phyloP scores from a whole-genome alignment of 2,113 vertebrate species.

The Halichoeres trimaculatus region DNA sequence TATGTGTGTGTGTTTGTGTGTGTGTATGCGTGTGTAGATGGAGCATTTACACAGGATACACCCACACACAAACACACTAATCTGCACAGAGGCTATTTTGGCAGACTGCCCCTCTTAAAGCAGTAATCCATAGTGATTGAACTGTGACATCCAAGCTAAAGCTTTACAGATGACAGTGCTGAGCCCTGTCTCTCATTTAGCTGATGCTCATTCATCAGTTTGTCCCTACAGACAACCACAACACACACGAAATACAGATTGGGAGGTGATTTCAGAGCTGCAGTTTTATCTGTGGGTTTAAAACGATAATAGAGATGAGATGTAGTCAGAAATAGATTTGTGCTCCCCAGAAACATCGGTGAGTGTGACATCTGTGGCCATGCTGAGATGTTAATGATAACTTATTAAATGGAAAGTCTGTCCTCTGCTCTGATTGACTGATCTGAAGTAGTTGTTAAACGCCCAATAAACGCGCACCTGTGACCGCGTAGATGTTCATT shows the following conservation, averaged over 20 bases:
- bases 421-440: conserved; percentile 49
- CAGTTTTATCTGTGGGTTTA: neutral
- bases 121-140: conserved; percentile 62
- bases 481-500: conserved; percentile 56
- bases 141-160: conserved; percentile 64
- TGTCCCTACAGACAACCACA: neutral
- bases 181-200: conserved; percentile 50
- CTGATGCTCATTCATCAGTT: conserved; percentile 51
- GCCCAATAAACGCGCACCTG: conserved; percentile 67
- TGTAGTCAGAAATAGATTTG: conserved; percentile 33
- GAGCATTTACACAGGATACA: neutral
- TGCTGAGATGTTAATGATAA: conserved; percentile 40
- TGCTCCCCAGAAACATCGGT: conserved; percentile 10
- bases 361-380: conserved; percentile 56
- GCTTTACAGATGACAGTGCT: conserved; percentile 56
- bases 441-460: conserved; percentile 45
- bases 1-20: too few species aligned
- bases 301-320: conserved; percentile 19
- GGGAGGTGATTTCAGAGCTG: neutral
- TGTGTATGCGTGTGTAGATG: too few species aligned
- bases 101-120: conserved; percentile 47
- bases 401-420: conserved; percentile 50
- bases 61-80: conserved; percentile 25
- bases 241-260: neutral
- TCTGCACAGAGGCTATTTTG: conserved; percentile 33